A percentile compares a stretch with the other conserved stretches of the same genome.
phyloP scores from a whole-genome alignment of 2,113 vertebrate species.

The Gracilinanus agilis region DNA sequence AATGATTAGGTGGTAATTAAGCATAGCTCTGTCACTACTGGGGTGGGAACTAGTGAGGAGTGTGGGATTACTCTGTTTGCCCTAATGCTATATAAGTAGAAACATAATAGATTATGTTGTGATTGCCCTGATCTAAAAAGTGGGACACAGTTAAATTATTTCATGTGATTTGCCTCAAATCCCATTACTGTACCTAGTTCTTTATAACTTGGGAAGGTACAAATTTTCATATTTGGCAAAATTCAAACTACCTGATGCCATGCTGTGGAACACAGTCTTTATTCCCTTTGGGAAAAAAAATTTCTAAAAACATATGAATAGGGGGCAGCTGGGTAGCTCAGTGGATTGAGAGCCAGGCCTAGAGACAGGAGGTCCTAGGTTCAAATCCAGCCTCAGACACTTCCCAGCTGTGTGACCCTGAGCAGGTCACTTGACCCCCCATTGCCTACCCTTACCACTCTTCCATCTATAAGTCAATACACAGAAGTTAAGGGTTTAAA shows the following conservation, averaged over 20 bases:
- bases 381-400: no score
- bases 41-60: no score
- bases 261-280: background rate
- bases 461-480: no score
- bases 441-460: no score
- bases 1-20: background rate
- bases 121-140: constrained; percentile 7
- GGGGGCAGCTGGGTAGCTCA: no score
- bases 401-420: no score
- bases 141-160: constrained; percentile 36
- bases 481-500: no score
- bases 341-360: no score
- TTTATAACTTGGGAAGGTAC: background rate
- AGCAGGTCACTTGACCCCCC: no score
- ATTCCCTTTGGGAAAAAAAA: constrained; percentile 40
- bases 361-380: no score
- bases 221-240: constrained; percentile 36
- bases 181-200: background rate
- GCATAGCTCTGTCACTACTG: background rate
- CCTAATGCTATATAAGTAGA: background rate
- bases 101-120: background rate
- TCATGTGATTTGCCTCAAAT: constrained; percentile 14
- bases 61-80: background rate
- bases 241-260: background rate
- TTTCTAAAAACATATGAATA: constrained; percentile 18